These are phyloP conservation scores for Galendromus occidentalis DNA, from an alignment of 1,140 invertebrate genomes.

Conservation along the genomic window DNA sequence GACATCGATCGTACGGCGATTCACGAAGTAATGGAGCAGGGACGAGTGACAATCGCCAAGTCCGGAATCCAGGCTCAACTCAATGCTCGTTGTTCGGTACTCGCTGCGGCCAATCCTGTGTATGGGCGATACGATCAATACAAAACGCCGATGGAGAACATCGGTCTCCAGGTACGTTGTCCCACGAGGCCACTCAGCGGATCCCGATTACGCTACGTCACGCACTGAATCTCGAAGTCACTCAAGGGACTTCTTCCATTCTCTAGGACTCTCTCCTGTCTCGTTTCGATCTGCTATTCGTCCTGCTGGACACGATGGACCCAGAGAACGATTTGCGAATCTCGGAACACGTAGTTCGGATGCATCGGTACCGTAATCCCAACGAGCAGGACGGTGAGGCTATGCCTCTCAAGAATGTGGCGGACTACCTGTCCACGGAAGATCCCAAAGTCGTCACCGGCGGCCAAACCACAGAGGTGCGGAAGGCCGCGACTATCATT, in stretches of 20 bases:
- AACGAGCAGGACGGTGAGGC: slow-evolving; percentile 80
- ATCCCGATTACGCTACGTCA: too few species aligned
- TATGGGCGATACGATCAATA: slow-evolving; percentile 97
- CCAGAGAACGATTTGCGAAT: slow-evolving; percentile 73
- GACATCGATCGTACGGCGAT: slow-evolving; percentile 97
- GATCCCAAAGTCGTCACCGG: slow-evolving; percentile 28
- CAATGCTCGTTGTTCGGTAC: slow-evolving; percentile 90
- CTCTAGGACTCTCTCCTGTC: slow-evolving; percentile 92
- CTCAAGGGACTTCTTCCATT: too few species aligned
- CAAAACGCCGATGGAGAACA: slow-evolving; percentile 99
- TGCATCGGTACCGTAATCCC: slow-evolving; percentile 81
- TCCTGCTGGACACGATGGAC: slow-evolving; percentile 78
- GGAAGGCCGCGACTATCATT: too few species aligned
- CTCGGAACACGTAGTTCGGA: slow-evolving; percentile 86
- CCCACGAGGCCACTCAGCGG: too few species aligned
- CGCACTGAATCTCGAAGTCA: too few species aligned
- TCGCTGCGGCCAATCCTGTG: slow-evolving; percentile 98
- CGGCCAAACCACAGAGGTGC: slow-evolving; percentile 19
- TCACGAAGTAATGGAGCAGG: slow-evolving; percentile 94
- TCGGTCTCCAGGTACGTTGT: slow-evolving; percentile 38
- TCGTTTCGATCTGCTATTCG: slow-evolving; percentile 95
- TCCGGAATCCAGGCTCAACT: slow-evolving; percentile 94
- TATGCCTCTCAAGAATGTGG: slow-evolving; percentile 29
- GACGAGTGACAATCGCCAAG: slow-evolving; percentile 90
- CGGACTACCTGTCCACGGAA: slow-evolving; percentile 31